Evolutionary conservation across 1,140 invertebrate genomes (phyloP), one percentile per base, ranked within the genome.

Genomic region (Zelostemma sp.): DNA sequence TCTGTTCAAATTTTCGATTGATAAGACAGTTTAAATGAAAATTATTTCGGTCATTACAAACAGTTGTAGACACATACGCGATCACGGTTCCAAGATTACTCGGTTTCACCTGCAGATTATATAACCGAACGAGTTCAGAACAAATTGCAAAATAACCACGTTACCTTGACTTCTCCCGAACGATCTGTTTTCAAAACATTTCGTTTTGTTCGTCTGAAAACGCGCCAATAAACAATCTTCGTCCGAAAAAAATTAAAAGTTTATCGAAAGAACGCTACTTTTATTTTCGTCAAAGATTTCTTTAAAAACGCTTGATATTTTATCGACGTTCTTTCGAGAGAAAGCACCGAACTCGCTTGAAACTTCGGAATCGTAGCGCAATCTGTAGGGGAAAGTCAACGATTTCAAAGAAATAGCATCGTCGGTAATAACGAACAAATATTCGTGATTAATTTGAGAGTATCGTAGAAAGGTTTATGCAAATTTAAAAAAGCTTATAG

Each of bases 81-180:
- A 49, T 28, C 28, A 49, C 55, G 25, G 59, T 55, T 68, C 38
- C 8, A 14, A 16, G n/a, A 54, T 62, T 62, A 68, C 58, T 62
- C 48, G 63, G 57, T 68, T 68, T 68, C 66, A 59, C 66, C 38
- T 40, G 46, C 35, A 28, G 41, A 18, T 14, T 15, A 61, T 53
- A 35, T 51, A 46, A 45, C 48, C 57, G 58, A 61, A 55, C 58
- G 51, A 61, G 59, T 58, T 68, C 58, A 62, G 54, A 62, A 19
- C 54, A 62, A 58, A 54, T 62, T 68, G 59, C 59, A 62, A 62
- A 68, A 68, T 62, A 48, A 35, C 35, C 8, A 8, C 57, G 6
- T 11, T 45, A 17, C 41, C 8, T 1, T 14, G n/a, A n/a, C n/a
- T n/a, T n/a, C n/a, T n/a, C n/a, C n/a, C n/a, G n/a, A n/a, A n/a